Conservation (phyloP, 2,113 vertebrate species). For the Hypanus sabinus region DNA sequence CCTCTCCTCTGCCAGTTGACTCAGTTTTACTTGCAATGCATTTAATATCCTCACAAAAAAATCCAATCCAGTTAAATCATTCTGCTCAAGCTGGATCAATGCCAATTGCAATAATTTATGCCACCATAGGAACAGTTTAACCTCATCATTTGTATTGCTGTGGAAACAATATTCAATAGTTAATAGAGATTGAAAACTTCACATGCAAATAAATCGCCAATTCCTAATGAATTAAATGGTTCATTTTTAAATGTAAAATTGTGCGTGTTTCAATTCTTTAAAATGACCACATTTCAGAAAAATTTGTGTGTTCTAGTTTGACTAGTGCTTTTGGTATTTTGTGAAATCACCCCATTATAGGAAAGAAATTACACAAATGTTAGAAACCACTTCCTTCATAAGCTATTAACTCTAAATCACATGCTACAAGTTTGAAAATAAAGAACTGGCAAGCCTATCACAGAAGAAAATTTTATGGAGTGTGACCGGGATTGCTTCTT, state of each 20-base stretch:
- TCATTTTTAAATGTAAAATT: background rate
- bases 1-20: slow-evolving; percentile 79
- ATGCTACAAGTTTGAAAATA: background rate
- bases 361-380: background rate
- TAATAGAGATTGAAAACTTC: background rate
- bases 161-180: slow-evolving; percentile 9
- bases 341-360: background rate
- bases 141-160: slow-evolving; percentile 76
- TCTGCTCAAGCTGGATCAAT: slow-evolving; percentile 73
- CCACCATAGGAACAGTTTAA: slow-evolving; percentile 97
- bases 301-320: background rate
- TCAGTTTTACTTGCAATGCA: slow-evolving; percentile 67
- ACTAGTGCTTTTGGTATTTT: background rate
- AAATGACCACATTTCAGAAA: background rate
- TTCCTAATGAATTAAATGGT: background rate
- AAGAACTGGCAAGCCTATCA: too few species aligned
- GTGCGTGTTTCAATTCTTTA: background rate
- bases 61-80: slow-evolving; percentile 51
- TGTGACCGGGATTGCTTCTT: too few species aligned
- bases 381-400: background rate
- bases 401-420: background rate
- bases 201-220: background rate
- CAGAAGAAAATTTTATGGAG: too few species aligned
- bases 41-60: slow-evolving; percentile 60
- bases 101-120: slow-evolving; percentile 78